Evolutionary conservation across 2,888 invertebrate genomes (phyloP), one percentile per base, ranked within the genome.

Genomic region (Koerneria pararmatus): DNA sequence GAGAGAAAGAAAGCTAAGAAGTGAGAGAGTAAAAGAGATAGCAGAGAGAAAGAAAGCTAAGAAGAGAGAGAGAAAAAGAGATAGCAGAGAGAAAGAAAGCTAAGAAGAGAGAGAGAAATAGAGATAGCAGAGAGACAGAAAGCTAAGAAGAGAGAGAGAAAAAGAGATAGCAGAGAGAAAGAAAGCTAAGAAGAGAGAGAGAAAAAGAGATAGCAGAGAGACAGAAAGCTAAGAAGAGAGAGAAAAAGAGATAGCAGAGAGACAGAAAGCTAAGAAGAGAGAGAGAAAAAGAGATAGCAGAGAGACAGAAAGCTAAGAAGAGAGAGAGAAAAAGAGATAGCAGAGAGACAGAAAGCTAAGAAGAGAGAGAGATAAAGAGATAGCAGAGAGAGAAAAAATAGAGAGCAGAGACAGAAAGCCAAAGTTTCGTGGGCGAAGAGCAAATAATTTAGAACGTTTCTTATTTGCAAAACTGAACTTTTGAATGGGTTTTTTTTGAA

Each of bases 101-200:
- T 31, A 15, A 22, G 57, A 57, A 57, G 8, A 57, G 31, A 5
- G 57, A 57, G 29, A n/a, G n/a, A n/a, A n/a, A n/a, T n/a, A n/a
- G n/a, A n/a, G n/a, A n/a, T 11, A 29, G 19, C 27, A 61, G 15
- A 19, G 19, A 34, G 15, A 35, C 8, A 60, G 46, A 22, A 11
- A 62, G 3, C 37, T 22, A 29, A 34, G n/a, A 31, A 3, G 8
- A 19, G 27, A 31, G 11, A 24, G 27, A 15, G 51, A 53, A 57
- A 32, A 58, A 41, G 46, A 46, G n/a, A 46, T 19, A n/a, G 46
- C 1, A n/a, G 46, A 46, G 46, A 46, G 58, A 4, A 57, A 27
- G 31, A 24, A 29, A 57, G 35, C 24, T 34, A 22, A 57, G 1
- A 29, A 11, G n/a, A 29, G 35, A 27, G 24, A 11, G 31, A 11